Percentiles rank a stretch among this genome's conserved stretches.
These are phyloP conservation scores for Oryctolagus cuniculus DNA, from an alignment of 2,113 vertebrate genomes.

Conservation along the genomic window mOryCun1.1 NC_091433.1:122163001-122163500, in stretches of 20 bases:
- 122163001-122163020: no score
- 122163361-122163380: conserved; percentile 35
- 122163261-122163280: background rate
- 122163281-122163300: background rate
- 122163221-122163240: background rate
- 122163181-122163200: background rate
- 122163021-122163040: background rate
- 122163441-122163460: background rate
- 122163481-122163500: background rate
- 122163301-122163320: conserved; percentile 21
- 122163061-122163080: background rate
- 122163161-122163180: background rate
- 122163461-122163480: background rate
- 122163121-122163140: background rate
- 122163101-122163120: background rate
- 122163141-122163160: background rate
- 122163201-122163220: background rate
- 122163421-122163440: background rate
- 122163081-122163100: background rate
- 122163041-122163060: background rate
- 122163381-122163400: conserved; percentile 51
- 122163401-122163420: background rate
- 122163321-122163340: conserved; percentile 19
- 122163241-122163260: background rate
- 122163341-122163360: background rate